These are phyloP conservation scores for Nothocercus julius DNA, from an alignment of 2,113 vertebrate genomes.

Conservation along the genomic window DNA sequence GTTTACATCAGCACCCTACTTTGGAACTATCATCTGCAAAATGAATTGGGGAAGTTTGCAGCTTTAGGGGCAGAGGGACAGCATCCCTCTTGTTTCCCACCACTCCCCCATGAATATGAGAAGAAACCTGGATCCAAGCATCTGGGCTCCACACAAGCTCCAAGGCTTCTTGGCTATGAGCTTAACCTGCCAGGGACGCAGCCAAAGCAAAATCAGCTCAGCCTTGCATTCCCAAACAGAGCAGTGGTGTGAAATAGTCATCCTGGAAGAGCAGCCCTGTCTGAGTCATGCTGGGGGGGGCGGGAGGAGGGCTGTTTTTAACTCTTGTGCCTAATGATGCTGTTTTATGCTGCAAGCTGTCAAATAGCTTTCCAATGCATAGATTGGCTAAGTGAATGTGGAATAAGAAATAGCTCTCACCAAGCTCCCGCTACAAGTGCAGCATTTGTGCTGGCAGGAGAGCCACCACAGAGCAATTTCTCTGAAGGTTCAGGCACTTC, in stretches of 20 bases:
- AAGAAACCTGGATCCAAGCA: rapidly evolving
- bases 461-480: not conserved
- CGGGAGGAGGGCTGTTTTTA: not conserved
- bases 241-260: not conserved
- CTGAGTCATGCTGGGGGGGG: rapidly evolving
- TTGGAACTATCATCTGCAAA: not conserved
- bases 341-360: not conserved
- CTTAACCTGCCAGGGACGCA: not conserved
- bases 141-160: not conserved
- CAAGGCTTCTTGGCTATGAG: not conserved
- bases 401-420: not conserved
- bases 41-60: not conserved
- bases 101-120: rapidly evolving
- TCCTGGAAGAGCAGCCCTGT: not conserved
- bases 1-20: not conserved
- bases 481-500: not conserved
- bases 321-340: not conserved
- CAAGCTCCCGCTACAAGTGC: not conserved
- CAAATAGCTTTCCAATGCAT: not conserved
- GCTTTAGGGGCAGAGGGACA: not conserved
- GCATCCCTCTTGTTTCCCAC: rapidly evolving
- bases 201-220: not conserved
- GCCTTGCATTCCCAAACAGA: not conserved
- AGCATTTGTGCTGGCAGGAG: not conserved
- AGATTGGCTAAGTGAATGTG: too few species aligned